These are phyloP conservation scores for Leptopilina clavipes DNA, from an alignment of 1,140 invertebrate genomes.

Conservation along the genomic window DNA sequence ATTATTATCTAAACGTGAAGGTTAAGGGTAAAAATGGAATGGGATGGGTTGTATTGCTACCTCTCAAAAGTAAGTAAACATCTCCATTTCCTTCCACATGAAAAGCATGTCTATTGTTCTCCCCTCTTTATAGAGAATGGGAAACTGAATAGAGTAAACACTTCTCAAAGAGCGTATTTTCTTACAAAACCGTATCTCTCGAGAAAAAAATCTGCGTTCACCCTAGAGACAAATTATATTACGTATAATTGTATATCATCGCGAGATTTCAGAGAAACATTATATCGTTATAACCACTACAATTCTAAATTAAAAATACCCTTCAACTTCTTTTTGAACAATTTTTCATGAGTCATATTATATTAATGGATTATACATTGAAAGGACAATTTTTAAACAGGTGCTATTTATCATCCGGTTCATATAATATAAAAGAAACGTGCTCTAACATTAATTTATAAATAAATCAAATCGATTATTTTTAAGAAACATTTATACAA, in stretches of 20 bases:
- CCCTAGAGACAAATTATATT: background rate
- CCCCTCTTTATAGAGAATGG: background rate
- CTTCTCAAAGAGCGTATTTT: background rate
- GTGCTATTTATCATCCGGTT: background rate
- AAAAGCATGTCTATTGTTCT: constrained; percentile 6
- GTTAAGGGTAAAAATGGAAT: background rate
- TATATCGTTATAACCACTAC: no score
- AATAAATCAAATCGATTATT: no score
- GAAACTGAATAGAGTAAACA: background rate
- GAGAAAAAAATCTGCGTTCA: background rate
- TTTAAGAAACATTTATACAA: no score
- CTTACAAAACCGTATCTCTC: background rate
- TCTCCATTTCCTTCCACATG: constrained; percentile 3
- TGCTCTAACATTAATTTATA: no score
- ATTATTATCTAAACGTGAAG: background rate
- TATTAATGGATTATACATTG: background rate
- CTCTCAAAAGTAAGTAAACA: constrained; percentile 17
- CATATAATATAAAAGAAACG: no score
- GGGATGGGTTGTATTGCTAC: background rate
- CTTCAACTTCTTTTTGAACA: background rate
- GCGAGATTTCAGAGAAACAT: background rate
- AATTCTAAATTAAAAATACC: background rate
- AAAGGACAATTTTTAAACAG: background rate
- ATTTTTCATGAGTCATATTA: background rate
- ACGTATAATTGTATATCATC: background rate